Conservation (phyloP, 2,888 invertebrate genomes). For the Teleogryllus oceanicus region DNA sequence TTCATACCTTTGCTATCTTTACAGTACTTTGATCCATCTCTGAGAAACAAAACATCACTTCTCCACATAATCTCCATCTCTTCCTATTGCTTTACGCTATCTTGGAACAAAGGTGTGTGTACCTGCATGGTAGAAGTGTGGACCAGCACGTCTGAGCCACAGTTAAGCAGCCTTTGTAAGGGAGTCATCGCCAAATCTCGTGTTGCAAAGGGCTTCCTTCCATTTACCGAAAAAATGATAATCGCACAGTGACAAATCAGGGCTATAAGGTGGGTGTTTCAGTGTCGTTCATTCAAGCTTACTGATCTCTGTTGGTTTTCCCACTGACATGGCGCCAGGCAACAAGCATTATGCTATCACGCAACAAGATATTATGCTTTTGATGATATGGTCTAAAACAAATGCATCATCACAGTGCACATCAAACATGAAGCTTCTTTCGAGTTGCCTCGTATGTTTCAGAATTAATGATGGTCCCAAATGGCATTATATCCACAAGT, state of each 20-base stretch:
- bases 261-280: neutral
- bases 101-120: neutral
- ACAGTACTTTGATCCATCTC: no score
- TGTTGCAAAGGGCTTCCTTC: neutral
- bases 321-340: neutral
- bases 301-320: conserved; percentile 24
- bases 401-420: neutral
- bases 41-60: no score
- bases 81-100: neutral
- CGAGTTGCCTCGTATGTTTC: neutral
- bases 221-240: neutral
- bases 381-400: neutral
- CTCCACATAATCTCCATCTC: no score
- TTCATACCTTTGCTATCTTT: no score
- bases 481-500: neutral
- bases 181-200: neutral
- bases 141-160: neutral
- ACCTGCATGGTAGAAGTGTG: neutral
- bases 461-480: neutral
- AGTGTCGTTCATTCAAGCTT: neutral
- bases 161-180: no score
- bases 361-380: neutral
- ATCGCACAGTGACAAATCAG: neutral
- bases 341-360: no score
- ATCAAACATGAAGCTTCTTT: neutral